Evolutionary conservation across 1,140 invertebrate genomes (phyloP).

Genomic region (Saccostrea echinata): DNA sequence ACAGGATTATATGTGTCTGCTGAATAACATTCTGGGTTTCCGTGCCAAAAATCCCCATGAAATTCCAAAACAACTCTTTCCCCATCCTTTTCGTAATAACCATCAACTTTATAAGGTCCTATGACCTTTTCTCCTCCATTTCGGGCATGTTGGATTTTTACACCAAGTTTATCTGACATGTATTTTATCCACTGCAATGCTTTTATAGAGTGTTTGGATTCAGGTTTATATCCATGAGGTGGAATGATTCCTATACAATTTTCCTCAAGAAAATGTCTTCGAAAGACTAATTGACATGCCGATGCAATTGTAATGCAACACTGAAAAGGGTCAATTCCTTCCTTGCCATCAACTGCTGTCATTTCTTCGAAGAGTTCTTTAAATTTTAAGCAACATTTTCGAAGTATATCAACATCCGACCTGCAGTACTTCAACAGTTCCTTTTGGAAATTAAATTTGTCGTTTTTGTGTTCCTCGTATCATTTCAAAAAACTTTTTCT

Average conservation of each 20-base stretch:
- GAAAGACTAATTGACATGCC: slow-evolving; percentile 26
- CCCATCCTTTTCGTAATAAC: slow-evolving; percentile 44
- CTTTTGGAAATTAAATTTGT: slow-evolving; percentile 36
- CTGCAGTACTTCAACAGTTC: slow-evolving; percentile 46
- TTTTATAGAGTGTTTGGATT: slow-evolving; percentile 45
- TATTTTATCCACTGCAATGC: slow-evolving; percentile 51
- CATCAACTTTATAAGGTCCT: slow-evolving; percentile 55
- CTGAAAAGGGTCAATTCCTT: slow-evolving; percentile 55
- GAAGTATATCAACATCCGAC: slow-evolving; percentile 25
- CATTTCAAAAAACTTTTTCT: slow-evolving; percentile 42
- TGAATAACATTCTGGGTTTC: slow-evolving; percentile 57
- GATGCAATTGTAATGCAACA: slow-evolving; percentile 45
- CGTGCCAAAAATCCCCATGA: slow-evolving; percentile 65
- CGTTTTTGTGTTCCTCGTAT: slow-evolving; percentile 5
- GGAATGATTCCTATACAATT: slow-evolving; percentile 53
- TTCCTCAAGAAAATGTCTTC: slow-evolving; percentile 44
- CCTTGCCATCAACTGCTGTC: slow-evolving; percentile 4
- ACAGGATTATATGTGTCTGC: slow-evolving; percentile 27
- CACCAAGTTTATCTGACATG: neutral
- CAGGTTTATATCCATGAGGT: slow-evolving; percentile 46
- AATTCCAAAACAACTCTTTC: slow-evolving; percentile 60
- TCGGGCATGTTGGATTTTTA: slow-evolving; percentile 55
- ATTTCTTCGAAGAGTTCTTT: slow-evolving; percentile 49
- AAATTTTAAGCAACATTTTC: slow-evolving; percentile 49
- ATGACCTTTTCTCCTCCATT: slow-evolving; percentile 52